These are phyloP conservation scores for Eonycteris spelaea DNA, from an alignment of 2,113 vertebrate species.

Conservation along the genomic window DNA sequence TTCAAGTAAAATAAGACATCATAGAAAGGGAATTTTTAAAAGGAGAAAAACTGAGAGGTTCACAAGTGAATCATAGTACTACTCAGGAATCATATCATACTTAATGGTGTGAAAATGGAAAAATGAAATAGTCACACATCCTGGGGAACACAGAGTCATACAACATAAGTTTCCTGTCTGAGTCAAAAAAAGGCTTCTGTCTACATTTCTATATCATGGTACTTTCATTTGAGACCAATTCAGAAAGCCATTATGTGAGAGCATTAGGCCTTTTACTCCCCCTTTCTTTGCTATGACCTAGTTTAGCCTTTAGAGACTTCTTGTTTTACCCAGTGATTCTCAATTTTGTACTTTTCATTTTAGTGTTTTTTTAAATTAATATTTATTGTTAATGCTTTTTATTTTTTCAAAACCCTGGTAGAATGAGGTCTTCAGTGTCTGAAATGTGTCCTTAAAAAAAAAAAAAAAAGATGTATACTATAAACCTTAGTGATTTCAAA, in stretches of 20 bases:
- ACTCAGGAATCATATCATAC: constrained; percentile 51
- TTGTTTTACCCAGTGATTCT: constrained; percentile 23
- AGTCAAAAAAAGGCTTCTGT: constrained; percentile 37
- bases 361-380: background rate
- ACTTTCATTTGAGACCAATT: constrained; percentile 48
- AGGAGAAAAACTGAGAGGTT: background rate
- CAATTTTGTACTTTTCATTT: background rate
- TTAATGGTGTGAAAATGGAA: constrained; percentile 59
- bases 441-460: background rate
- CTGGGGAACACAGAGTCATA: background rate
- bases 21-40: constrained; percentile 51
- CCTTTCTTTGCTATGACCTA: constrained; percentile 13
- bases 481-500: background rate
- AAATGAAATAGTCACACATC: constrained; percentile 28
- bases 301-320: constrained; percentile 56
- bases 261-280: background rate
- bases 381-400: background rate
- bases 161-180: constrained; percentile 36
- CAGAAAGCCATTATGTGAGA: constrained; percentile 23
- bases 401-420: background rate
- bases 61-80: constrained; percentile 21
- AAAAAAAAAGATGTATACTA: background rate
- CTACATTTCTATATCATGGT: background rate
- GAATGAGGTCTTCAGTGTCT: background rate
- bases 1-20: constrained; percentile 21